Percentiles rank a stretch among this genome's conserved stretches.
Evolutionary conservation across 2,888 invertebrate genomes (phyloP).

Genomic region (Phymatocera aterrima): DNA sequence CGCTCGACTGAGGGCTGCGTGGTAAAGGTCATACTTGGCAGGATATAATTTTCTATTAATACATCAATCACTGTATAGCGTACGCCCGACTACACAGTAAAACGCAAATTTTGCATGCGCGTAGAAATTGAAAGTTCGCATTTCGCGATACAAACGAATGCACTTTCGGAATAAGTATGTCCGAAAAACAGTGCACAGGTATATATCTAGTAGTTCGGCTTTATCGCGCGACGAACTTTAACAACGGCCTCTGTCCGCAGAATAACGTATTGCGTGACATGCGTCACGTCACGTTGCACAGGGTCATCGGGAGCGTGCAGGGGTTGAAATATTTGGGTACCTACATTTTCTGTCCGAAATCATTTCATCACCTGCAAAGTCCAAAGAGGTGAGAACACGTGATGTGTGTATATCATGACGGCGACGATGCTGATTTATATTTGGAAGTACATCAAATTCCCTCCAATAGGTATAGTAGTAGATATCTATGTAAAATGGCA

Average conservation of each 20-base stretch:
- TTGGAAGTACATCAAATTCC: background rate
- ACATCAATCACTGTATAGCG: background rate
- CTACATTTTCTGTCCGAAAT: constrained; percentile 3
- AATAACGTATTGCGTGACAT: constrained; percentile 10
- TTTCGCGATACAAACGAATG: background rate
- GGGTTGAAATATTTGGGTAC: background rate
- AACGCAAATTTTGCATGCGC: background rate
- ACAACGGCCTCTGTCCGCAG: background rate
- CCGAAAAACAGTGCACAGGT: background rate
- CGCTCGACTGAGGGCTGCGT: background rate
- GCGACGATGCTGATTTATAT: background rate
- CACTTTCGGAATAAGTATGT: background rate
- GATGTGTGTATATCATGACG: background rate
- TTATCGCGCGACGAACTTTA: background rate
- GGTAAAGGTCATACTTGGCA: background rate
- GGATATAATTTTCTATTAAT: background rate
- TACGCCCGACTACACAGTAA: background rate
- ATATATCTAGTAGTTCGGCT: background rate
- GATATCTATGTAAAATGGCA: background rate
- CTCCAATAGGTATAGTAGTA: too few species aligned
- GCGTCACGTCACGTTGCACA: background rate
- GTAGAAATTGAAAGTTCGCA: background rate
- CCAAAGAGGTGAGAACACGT: background rate
- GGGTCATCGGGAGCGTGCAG: background rate
- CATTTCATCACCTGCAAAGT: background rate